Base-by-base conservation (phyloP, 2,888 invertebrate genomes). In the Charanyca ferruginea region DNA sequence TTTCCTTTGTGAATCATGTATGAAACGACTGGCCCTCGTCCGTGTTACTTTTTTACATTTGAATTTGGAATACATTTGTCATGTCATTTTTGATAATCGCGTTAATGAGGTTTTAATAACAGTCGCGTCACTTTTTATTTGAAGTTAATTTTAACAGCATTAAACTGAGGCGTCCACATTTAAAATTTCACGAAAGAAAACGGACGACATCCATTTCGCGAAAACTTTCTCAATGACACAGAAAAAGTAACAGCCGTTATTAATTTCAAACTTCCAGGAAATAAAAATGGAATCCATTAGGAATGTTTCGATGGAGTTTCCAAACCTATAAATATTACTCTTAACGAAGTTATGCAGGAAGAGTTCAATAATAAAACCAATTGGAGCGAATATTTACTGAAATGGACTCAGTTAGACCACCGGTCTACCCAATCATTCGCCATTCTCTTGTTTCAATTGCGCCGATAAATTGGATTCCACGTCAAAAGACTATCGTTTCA, bases 1-100 rank as follows among this genome's bases (percentile, higher is more conserved):
- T 73, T 59, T 72, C 65, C 83, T 86, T 84, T 85, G 84, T 88
- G 86, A 85, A 87, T 89, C 86, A 85, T 89, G 81, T 85, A 90
- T 89, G 86, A 85, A 85, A 84, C 60, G 77, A 76, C 80, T 79
- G 48, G 83, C 72, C 76, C 66, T 82, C 82, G 80, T 81, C 77
- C 82, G 80, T 83, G 85, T 83, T 82, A 28, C 63, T 76, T 69
- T 73, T 80, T 80, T 72, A 69, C 73, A 54, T 55, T 57, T 62
- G 60, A 59, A 62, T 72, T 79, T 71, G n/a, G 52, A 51, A 52
- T 59, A 49, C 22, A 18, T 59, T 16, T 16, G 45, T 47, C 42
- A 35, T 25, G 18, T 45, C 3, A 53, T 18, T 55, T 55, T 41
- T 52, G n/a, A 66, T 48, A 72, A 49, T 42, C 9, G 16, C 7